Evolutionary conservation across 2,888 invertebrate genomes (phyloP), one percentile per base, ranked within the genome.

Genomic region (Pomacea canaliculata): DNA sequence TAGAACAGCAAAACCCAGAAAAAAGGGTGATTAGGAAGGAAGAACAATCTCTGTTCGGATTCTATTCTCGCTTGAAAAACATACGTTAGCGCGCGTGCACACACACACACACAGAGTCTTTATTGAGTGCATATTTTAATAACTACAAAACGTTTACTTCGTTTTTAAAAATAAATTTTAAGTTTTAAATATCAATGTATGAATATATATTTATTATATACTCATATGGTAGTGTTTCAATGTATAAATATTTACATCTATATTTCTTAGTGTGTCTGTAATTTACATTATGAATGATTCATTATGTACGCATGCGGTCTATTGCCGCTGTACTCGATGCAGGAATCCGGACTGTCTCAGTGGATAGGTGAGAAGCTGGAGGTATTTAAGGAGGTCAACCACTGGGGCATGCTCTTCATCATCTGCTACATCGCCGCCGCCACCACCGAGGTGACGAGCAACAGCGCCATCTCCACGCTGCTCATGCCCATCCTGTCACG

Each of bases 291-390:
- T 23, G 23, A 23, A 23, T 23, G 23, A 23, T 23, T 23, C 23
- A 23, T 23, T 23, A 23, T 23, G 23, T 23, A 13, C 51, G 8
- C 51, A 51, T 51, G 51, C 51, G 51, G 8, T 13, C 0, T 23
- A 23, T 23, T 81, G 80, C 80, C 23, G 3, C 63, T 4, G 13
- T 63, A 49, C 27, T 62, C 70, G 3, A 5, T 37, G 16, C 77
- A 85, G 86, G 76, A 79, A 37, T 86, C 85, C 7, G 83, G 83
- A 1, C 73, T 86, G 56, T 84, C 84, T 46, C 49, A 68, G n/a
- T 81, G 80, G 78, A 59, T 86, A 3, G 84, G 84, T 7, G n/a
- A 78, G n/a, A 69, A 80, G 67, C 80, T 86, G 37, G 68, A 51
- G 0, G 74, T 77, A 12, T 75, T 86, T 62, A 75, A 76, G 18